Base-by-base conservation (phyloP, 2,888 invertebrate genomes). In the Eristalis arbustorum region DNA sequence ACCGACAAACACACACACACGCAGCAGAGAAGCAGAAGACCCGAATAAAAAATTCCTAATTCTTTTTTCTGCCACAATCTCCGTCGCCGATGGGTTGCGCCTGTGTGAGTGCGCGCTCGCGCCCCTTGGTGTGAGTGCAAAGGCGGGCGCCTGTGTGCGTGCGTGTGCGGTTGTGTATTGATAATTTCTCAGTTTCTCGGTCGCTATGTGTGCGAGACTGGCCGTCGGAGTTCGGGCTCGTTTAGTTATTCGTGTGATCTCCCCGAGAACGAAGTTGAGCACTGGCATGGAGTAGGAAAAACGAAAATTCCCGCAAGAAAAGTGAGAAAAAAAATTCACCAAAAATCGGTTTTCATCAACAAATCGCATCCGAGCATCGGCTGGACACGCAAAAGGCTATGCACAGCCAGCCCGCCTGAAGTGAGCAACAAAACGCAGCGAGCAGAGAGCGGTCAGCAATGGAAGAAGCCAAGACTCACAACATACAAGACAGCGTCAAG, bases 241-340 rank as follows among this genome's bases (percentile, higher is more conserved):
- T 79, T 87, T 83, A 87, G 87, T 87, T 87, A 57, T 71, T 83
- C 49, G 74, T 83, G 87, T 79, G 87, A 87, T 87, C 87, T 87
- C 83, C 57, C 59, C 72, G 75, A 62, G 74, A 77, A 74, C 63
- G 83, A 87, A 87, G 87, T 87, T 67, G 59, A 40, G 71, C 25
- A 56, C 14, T 10, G 56, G 34, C 49, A 42, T 62, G 49, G 25
- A 57, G 40, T 63, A 34, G 31, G 61, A 77, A 69, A 63, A 40
- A 23, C 34, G 71, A 8, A 68, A 66, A 66, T 37, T 56, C 18
- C 37, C 42, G 18, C 71, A 42, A 66, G 31, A 67, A 18, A 42
- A 81, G 61, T 25, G 23, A 23, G 18, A 34, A 77, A 82, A 77
- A 82, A 56, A 67, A 23, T 34, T 3, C 64, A 37, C 49, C 22